Base-by-base conservation (phyloP, 2,888 invertebrate genomes). In the Caenorhabditis imperialis region DNA sequence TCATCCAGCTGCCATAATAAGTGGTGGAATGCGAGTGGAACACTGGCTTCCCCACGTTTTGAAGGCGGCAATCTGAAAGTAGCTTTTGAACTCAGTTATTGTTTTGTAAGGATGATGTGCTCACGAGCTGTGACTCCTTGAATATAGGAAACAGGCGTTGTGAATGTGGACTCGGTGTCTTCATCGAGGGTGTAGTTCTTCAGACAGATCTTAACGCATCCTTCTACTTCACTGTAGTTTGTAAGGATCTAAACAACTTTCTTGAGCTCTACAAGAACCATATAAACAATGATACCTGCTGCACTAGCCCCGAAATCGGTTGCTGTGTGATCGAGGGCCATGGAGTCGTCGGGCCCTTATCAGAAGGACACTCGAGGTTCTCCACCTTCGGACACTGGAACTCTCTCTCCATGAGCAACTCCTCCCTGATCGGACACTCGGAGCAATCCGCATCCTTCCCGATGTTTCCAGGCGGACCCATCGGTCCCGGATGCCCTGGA, bases 1-100 rank as follows among this genome's bases (percentile, higher is more conserved):
- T 77, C 88, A 89, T 89, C 89, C 89, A 89, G 4, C 89, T 82
- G 3, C 90, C 90, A 82, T 88, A 89, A 77, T 84, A 89, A 1
- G 88, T 88, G 33, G 88, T 86, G 1, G 88, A 84, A 73, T 89
- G 88, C 18, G 88, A 88, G 71, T 89, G 87, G 79, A 89, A 89
- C 8, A 89, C 78, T 14, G 90, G 89, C 70, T 88, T 90, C 12
- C 90, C 89, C 18, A 90, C 84, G 37, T 78, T 81, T 60, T 88
- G 86, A 61, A 90, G 83, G 48, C 84, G 83, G 75, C 89, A 89
- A 78, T 88, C 89, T 89, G 83, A 37, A 82, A 57, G 38, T 65
- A n/a, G n/a, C n/a, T n/a, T n/a, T n/a, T n/a, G n/a, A n/a, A n/a
- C 8, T 2, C 1, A 35, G 4, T 14, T 23, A 2, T 3, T 2